Evolutionary conservation across 2,888 invertebrate genomes (phyloP).

Genomic region (Eupeodes latifasciatus): DNA sequence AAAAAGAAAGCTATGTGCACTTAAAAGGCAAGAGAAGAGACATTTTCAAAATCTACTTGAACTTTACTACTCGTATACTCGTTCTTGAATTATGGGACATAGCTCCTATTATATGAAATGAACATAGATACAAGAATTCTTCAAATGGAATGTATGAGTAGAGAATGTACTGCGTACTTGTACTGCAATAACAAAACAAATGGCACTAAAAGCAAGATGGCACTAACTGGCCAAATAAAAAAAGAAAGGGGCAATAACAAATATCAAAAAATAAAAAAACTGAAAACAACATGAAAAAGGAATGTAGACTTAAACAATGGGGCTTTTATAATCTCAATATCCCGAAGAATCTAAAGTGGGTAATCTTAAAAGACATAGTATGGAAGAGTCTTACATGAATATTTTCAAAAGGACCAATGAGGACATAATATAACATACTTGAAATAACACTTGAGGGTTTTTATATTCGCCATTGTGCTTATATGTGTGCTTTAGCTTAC

Average conservation of each 20-base stretch:
- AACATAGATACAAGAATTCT: conserved; percentile 7
- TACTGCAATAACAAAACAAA: conserved; percentile 1
- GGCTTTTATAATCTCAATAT: not conserved
- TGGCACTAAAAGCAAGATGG: not conserved
- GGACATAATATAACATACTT: conserved; percentile 34
- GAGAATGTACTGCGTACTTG: too few species aligned
- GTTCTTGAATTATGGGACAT: not conserved
- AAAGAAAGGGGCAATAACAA: not conserved
- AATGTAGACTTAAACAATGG: conserved; percentile 5
- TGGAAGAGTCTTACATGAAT: conserved; percentile 2
- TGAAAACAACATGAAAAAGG: too few species aligned
- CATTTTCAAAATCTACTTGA: not conserved
- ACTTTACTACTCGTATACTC: not conserved
- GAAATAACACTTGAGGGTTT: conserved; percentile 31
- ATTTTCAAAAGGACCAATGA: conserved; percentile 8
- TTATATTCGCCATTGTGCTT: conserved; percentile 15
- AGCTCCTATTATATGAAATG: not conserved
- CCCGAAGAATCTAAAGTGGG: not conserved
- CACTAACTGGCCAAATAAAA: conserved; percentile 12
- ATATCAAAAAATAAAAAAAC: not conserved
- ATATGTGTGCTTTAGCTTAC: not conserved
- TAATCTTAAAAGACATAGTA: not conserved
- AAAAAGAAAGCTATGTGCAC: not conserved
- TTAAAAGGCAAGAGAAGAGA: not conserved
- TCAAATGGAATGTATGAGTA: not conserved